phyloP scores from a whole-genome alignment of 92 coral and sea anemone species.

The Virgularia gustaviana region DNA sequence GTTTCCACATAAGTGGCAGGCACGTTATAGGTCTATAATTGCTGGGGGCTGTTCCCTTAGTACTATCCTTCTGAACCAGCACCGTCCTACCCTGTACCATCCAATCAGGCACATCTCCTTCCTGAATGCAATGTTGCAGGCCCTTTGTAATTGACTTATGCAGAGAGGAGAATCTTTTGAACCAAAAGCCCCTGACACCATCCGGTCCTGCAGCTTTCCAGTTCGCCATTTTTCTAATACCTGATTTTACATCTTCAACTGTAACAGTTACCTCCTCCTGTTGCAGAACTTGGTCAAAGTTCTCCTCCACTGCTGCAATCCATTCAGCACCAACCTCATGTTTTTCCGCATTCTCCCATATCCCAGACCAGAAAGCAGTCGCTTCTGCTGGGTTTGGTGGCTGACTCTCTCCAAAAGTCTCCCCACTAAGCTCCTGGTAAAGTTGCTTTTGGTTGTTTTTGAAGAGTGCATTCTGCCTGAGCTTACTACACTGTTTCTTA shows the following conservation, averaged over 20 bases:
- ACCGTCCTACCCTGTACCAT: conserved; percentile 38
- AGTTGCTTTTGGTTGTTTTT: conserved; percentile 33
- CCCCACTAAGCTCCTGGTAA: conserved; percentile 35
- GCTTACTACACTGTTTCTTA: conserved; percentile 31
- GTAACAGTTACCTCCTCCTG: conserved; percentile 24
- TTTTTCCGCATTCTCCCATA: conserved; percentile 36
- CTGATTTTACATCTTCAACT: background rate
- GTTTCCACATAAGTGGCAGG: conserved; percentile 46
- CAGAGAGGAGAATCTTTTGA: conserved; percentile 25
- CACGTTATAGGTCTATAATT: conserved; percentile 51
- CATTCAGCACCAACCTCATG: conserved; percentile 41
- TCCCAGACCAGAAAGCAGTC: conserved; percentile 22
- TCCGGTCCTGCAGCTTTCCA: conserved; percentile 57
- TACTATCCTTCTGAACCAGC: conserved; percentile 35
- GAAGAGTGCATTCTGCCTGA: conserved; percentile 45
- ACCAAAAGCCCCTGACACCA: conserved; percentile 41
- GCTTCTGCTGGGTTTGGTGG: conserved; percentile 46
- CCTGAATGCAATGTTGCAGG: conserved; percentile 30
- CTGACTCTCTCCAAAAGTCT: conserved; percentile 14
- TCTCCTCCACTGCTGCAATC: conserved; percentile 25
- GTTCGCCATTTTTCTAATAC: conserved; percentile 33
- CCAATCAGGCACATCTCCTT: conserved; percentile 17
- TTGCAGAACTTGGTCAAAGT: conserved; percentile 4
- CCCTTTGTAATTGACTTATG: conserved; percentile 3
- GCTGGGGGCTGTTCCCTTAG: conserved; percentile 13